Base-by-base conservation (phyloP, 2,888 invertebrate species). In the Entomobrya multifasciata region DNA sequence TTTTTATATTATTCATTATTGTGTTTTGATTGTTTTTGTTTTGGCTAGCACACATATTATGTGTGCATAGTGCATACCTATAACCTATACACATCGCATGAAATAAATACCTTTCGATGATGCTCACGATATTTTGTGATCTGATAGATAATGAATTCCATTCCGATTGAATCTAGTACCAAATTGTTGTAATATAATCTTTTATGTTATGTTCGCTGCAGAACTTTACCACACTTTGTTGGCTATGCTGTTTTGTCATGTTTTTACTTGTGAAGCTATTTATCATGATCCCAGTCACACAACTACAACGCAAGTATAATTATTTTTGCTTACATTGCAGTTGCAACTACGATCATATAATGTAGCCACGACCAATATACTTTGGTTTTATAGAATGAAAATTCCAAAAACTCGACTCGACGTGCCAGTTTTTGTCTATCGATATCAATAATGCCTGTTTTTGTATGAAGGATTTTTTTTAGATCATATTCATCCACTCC, bases 21-120 rank as follows among this genome's bases (percentile, higher is more conserved):
- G 44, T 47, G 70, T 47, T 44, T 8, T 47, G n/a, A 0, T 1
- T 10, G 52, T 27, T 27, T 44, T 11, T 47, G 70, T 70, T 70
- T 70, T 70, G 70, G 47, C 70, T 47, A 25, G 70, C 70, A 0
- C 44, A 25, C 70, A 70, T 36, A 25, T 47, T 70, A 62, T 70
- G 44, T 70, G 1, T 11, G 15, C 17, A 20, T 67, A n/a, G n/a
- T n/a, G n/a, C n/a, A n/a, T n/a, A n/a, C n/a, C n/a, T n/a, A n/a
- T n/a, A n/a, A n/a, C n/a, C n/a, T n/a, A n/a, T n/a, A n/a, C n/a
- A n/a, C n/a, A n/a, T n/a, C n/a, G n/a, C n/a, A 41, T 41, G 20
- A 67, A 67, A 41, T 20, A 65, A 3, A n/a, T n/a, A 17, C 20
- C n/a, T 55, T n/a, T 30, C 17, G n/a, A 10, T 57, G n/a, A n/a